Evolutionary conservation across 1,140 invertebrate species (phyloP), one percentile per base, ranked within the genome.

Genomic region (Centruroides sculpturatus): DNA sequence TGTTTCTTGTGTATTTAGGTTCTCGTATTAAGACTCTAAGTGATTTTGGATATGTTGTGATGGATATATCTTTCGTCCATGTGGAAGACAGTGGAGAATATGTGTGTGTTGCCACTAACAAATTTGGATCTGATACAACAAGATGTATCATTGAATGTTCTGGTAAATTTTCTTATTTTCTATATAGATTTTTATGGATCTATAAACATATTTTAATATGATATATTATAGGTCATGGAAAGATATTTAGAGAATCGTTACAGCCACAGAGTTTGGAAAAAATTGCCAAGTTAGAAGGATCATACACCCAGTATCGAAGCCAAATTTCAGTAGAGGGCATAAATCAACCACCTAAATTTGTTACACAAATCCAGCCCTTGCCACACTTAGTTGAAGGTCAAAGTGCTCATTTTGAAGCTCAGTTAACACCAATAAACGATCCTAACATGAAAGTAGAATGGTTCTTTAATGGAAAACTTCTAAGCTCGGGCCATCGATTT

Each of bases 1-100:
- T 57, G 10, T 58, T 61, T 49, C 10, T 56, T 60, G 35, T 64
- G 58, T 10, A 65, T 75, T 71, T 69, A 70, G 90, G 76, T 7
- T 89, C 87, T 47, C 82, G 93, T 59, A 94, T 94, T 65, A 95
- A 95, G 72, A 89, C 89, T 63, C 85, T 94, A 0, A 92, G 90
- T 62, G 93, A 97, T 73, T 97, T 97, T 75, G 93, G 93, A 51
- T 96, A 90, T 74, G 92, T 96, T 10, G 84, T 94, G 3, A 81
- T 98, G 75, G 93, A 98, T 68, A 93, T 98, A 68, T 85, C 91
- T 49, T 93, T 92, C 64, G 86, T 92, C 13, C 91, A 91, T 69
- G 79, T 83, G 1, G 78, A 89, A 69, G 94, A 98, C 72, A 85
- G 85, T 62, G 94, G 94, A 47, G 87, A 94, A 76, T 93, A 93